A percentile compares a stretch with the other conserved stretches of the same genome.
Evolutionary conservation across 2,888 invertebrate species (phyloP).

Genomic region (Megalurothrips usitatus): DNA sequence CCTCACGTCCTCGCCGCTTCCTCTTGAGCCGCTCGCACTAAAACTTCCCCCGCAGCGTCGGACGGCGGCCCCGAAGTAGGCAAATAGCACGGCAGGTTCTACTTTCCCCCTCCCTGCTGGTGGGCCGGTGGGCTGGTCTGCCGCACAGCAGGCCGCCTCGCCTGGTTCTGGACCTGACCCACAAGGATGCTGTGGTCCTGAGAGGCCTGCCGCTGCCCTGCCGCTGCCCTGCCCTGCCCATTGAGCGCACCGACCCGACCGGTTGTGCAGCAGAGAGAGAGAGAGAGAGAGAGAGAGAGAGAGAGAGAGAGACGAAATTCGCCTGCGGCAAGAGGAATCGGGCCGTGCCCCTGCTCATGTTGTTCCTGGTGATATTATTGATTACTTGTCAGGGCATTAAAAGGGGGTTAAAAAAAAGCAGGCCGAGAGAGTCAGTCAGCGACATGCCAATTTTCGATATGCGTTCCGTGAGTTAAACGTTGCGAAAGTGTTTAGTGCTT

Average conservation of each 20-base stretch:
- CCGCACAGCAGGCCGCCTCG: background rate
- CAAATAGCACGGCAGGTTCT: background rate
- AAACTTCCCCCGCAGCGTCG: background rate
- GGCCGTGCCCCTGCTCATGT: no score
- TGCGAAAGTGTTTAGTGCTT: no score
- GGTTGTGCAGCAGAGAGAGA: background rate
- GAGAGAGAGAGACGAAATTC: background rate
- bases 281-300: background rate
- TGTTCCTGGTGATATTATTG: no score
- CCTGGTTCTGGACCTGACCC: background rate
- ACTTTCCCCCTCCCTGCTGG: background rate
- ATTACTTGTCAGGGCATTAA: no score
- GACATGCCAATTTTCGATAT: no score
- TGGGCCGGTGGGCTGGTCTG: background rate
- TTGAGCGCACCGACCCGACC: background rate
- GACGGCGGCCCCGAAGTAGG: background rate
- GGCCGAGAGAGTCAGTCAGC: no score
- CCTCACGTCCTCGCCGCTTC: background rate
- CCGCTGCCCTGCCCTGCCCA: background rate
- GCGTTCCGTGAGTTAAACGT: no score
- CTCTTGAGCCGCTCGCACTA: background rate
- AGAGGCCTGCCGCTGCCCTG: background rate
- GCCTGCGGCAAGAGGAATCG: no score
- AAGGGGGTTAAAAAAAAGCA: no score
- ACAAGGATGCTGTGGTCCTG: slow-evolving; percentile 5